phyloP scores from a whole-genome alignment of 2,113 vertebrate species.

The Machaerirhynchus nigripectus region DNA sequence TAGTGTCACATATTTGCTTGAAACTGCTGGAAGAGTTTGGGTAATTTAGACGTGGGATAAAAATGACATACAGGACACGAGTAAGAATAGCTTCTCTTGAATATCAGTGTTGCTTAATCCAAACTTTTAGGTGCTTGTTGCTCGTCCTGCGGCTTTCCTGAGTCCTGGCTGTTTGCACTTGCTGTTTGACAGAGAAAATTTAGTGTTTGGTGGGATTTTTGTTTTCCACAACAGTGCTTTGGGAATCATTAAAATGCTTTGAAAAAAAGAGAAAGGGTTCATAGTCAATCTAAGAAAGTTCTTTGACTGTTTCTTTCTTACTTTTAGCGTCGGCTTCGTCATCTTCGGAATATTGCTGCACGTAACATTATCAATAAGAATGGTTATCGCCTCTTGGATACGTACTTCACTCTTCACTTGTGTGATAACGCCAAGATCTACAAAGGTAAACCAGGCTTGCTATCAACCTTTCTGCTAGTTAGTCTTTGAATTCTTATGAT shows the following conservation, averaged over 20 bases:
- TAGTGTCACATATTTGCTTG: not conserved
- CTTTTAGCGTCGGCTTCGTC: slow-evolving; percentile 90
- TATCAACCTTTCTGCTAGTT: not conserved
- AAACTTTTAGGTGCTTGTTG: not conserved
- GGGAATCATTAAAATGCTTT: not conserved
- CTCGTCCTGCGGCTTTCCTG: not conserved
- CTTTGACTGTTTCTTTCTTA: not conserved
- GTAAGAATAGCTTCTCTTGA: not conserved
- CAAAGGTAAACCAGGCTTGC: slow-evolving; percentile 69
- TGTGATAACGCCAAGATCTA: slow-evolving; percentile 81
- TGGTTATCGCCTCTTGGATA: slow-evolving; percentile 91
- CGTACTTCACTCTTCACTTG: slow-evolving; percentile 95
- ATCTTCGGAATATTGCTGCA: slow-evolving; percentile 93
- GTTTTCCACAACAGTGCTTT: not conserved
- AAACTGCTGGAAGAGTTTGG: accelerated
- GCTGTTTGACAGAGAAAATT: not conserved
- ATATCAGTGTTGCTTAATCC: not conserved
- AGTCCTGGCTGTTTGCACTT: not conserved
- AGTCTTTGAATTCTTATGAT: not conserved
- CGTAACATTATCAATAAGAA: slow-evolving; percentile 93
- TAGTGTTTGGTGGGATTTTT: not conserved
- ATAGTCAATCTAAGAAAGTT: not conserved
- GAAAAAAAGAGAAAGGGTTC: not conserved
- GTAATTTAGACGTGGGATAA: not conserved
- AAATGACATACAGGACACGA: accelerated